These are phyloP conservation scores for Poecilia picta DNA, from an alignment of 2,797 vertebrate genomes.

Conservation along the genomic window DNA sequence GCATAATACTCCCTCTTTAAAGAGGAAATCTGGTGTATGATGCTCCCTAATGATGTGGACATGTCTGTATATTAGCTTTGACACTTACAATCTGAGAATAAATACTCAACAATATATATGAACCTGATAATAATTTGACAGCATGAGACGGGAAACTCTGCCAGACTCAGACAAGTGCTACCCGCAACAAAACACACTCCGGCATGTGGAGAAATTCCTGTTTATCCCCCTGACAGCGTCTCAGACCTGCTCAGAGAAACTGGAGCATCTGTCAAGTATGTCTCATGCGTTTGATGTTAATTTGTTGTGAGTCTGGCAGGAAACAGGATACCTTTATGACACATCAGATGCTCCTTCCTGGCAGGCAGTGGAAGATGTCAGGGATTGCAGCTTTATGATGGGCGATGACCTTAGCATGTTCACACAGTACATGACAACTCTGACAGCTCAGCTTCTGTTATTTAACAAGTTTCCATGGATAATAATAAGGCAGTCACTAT, in stretches of 20 bases:
- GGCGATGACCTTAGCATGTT: neutral
- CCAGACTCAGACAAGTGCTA: neutral
- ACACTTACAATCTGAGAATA: neutral
- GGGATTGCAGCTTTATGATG: neutral
- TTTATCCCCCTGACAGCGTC: constrained; percentile 19
- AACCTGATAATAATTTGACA: neutral
- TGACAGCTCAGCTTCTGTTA: neutral
- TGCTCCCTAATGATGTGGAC: neutral
- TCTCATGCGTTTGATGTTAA: constrained; percentile 51
- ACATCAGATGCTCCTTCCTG: constrained; percentile 45
- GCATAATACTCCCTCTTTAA: neutral
- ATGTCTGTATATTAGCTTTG: neutral
- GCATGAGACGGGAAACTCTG: neutral
- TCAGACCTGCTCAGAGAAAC: constrained; percentile 48
- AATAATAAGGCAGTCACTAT: neutral
- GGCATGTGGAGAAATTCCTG: constrained; percentile 17
- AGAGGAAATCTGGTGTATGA: neutral
- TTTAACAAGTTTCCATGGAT: neutral
- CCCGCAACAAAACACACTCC: constrained; percentile 23
- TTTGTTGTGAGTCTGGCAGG: constrained; percentile 45
- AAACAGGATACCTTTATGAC: constrained; percentile 51
- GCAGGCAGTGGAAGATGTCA: neutral
- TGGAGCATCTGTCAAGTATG: constrained; percentile 39
- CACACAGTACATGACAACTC: neutral
- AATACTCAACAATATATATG: neutral